phyloP scores from a whole-genome alignment of 2,888 invertebrate genomes.

The Apodemia duryi region DNA sequence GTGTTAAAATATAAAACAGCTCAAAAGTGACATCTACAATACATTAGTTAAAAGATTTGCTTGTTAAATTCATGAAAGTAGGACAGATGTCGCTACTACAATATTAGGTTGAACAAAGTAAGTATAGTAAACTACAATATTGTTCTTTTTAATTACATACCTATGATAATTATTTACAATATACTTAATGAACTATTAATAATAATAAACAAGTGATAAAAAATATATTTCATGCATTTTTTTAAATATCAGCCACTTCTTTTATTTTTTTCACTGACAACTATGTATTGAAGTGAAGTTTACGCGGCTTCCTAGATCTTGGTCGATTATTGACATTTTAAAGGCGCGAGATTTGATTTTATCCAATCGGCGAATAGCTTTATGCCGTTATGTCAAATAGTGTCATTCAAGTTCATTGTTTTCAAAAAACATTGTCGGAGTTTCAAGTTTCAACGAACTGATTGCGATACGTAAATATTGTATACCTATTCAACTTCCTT shows the following conservation, averaged over 20 bases:
- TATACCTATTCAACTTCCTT: conserved; percentile 45
- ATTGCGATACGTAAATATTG: conserved; percentile 33
- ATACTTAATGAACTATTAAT: no score
- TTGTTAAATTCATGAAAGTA: background rate
- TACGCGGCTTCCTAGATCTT: conserved; percentile 33
- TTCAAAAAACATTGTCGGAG: conserved; percentile 31
- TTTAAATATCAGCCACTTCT: background rate
- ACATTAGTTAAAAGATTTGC: background rate
- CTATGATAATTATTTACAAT: no score
- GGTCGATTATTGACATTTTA: conserved; percentile 40
- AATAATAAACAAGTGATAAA: background rate
- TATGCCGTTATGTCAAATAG: conserved; percentile 49
- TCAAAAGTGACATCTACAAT: background rate
- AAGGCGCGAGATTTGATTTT: conserved; percentile 57
- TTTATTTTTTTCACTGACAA: background rate
- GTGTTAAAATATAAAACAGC: no score
- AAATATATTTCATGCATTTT: background rate
- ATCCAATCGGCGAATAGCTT: conserved; percentile 50
- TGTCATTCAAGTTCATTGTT: conserved; percentile 36
- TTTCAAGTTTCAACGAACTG: conserved; percentile 22
- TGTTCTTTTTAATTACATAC: no score
- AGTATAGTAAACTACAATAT: no score
- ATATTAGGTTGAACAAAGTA: no score
- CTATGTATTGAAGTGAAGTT: background rate
- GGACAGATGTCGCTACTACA: background rate